Evolutionary conservation across 2,797 vertebrate genomes (phyloP).

Genomic region (Hypotaenidia okinawae): DNA sequence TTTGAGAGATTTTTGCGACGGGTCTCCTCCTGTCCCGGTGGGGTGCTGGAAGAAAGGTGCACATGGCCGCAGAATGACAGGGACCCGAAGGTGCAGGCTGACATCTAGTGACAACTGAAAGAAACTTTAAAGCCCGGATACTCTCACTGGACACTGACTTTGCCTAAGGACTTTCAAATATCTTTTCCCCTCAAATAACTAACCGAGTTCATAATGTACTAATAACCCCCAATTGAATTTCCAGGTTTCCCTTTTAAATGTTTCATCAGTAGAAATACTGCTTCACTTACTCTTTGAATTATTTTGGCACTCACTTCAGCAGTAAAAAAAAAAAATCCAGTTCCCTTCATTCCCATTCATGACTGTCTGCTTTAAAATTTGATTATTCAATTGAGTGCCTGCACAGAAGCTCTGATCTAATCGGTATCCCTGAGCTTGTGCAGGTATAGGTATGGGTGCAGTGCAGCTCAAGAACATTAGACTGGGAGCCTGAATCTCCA

Average conservation of each 20-base stretch:
- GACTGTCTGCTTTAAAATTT: neutral
- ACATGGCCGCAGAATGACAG: too few relatives aligned
- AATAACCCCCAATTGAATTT: neutral
- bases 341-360: neutral
- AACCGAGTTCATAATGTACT: neutral
- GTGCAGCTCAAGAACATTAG: neutral
- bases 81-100: neutral
- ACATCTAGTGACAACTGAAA: conserved; percentile 56
- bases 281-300: neutral
- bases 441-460: neutral
- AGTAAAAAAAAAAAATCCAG: neutral
- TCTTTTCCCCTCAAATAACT: neutral
- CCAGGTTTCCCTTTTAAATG: conserved; percentile 4
- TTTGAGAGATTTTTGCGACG: neutral
- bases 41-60: neutral
- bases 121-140: neutral
- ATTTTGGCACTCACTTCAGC: neutral
- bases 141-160: neutral
- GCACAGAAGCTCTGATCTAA: conserved; percentile 1
- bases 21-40: neutral
- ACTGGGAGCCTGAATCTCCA: neutral
- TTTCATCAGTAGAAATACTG: neutral
- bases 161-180: neutral
- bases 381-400: conserved; percentile 1
- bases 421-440: neutral